These are phyloP conservation scores for Oxygymnocypris stewartii DNA, from an alignment of 2,113 vertebrate species.

Conservation along the genomic window DNA sequence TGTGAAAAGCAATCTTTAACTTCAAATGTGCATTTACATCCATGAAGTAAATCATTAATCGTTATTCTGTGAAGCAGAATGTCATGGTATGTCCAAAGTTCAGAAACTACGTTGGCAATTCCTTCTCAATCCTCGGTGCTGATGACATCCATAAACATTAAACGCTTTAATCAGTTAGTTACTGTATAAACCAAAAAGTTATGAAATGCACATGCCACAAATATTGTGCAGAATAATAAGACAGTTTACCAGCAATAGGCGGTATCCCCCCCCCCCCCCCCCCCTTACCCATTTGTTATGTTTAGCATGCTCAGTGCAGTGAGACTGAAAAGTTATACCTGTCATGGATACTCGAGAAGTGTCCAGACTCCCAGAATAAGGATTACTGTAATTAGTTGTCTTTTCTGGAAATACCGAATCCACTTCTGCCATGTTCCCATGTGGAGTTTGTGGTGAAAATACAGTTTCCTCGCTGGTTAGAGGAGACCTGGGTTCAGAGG, in stretches of 20 bases:
- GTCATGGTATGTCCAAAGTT: conserved; percentile 55
- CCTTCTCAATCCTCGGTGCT: conserved; percentile 31
- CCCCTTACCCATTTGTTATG: neutral
- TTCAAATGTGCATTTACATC: conserved; percentile 18
- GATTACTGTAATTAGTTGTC: conserved; percentile 45
- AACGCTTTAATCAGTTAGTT: conserved; percentile 47
- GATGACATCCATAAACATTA: conserved; percentile 50
- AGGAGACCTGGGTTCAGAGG: neutral
- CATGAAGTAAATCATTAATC: conserved; percentile 60
- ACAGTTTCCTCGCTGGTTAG: neutral
- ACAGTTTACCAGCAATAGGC: neutral
- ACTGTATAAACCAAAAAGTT: conserved; percentile 9
- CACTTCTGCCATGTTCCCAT: neutral
- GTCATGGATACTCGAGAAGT: neutral
- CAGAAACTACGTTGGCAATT: conserved; percentile 64
- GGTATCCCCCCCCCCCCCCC: too few species aligned
- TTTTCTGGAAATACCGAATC: conserved; percentile 54
- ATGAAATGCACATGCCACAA: neutral
- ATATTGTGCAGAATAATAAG: neutral
- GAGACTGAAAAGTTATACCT: conserved; percentile 38
- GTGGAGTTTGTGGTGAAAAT: conserved; percentile 12
- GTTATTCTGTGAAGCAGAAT: conserved; percentile 47
- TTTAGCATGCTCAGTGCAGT: neutral
- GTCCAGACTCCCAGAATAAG: conserved; percentile 55
- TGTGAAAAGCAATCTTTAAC: conserved; percentile 5